Evolutionary conservation across 2,797 vertebrate genomes (phyloP).

Genomic region (Darevskia mixta): DNA sequence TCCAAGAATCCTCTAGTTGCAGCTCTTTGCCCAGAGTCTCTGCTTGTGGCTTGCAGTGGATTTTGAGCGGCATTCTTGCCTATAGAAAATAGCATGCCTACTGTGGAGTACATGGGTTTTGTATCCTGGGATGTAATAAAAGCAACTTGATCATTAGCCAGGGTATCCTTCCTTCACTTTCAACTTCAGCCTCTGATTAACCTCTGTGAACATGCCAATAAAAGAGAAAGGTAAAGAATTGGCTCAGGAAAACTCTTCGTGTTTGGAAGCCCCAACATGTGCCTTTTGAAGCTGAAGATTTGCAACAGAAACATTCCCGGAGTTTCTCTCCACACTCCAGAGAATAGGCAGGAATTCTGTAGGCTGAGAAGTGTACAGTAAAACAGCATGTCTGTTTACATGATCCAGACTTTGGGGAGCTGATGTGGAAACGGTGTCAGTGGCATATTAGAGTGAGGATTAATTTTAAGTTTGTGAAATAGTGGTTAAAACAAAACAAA

Average conservation of each 20-base stretch:
- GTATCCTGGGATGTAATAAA: background rate
- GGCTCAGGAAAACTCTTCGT: background rate
- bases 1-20: background rate
- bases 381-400: background rate
- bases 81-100: background rate
- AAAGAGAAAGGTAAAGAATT: background rate
- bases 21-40: background rate
- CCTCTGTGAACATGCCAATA: background rate
- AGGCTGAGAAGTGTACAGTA: background rate
- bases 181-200: background rate
- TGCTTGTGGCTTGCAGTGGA: background rate
- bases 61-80: background rate
- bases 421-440: conserved; percentile 10
- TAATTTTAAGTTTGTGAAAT: conserved; percentile 18
- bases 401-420: conserved; percentile 3
- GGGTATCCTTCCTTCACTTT: background rate
- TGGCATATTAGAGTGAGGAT: background rate
- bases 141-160: background rate
- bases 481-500: background rate
- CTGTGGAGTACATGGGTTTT: background rate
- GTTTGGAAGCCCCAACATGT: background rate
- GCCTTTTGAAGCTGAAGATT: background rate
- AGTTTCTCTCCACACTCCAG: background rate
- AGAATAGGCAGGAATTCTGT: background rate
- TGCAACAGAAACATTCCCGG: background rate